Evolutionary conservation across 2,113 vertebrate species (phyloP).

Genomic region (Calyptommatus sinebrachiatus): DNA sequence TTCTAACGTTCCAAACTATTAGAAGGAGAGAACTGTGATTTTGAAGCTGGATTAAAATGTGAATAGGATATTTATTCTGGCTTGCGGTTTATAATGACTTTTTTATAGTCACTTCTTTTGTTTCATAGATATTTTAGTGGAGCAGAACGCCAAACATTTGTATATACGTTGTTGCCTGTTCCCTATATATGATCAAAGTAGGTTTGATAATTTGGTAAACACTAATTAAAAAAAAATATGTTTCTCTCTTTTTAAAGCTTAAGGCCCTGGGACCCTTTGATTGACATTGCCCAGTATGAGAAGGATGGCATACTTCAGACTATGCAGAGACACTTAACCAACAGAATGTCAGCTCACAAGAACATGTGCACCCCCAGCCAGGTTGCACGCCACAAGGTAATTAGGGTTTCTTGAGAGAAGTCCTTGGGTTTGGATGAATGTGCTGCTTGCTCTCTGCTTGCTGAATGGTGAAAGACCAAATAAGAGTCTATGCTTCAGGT

Average conservation of each 20-base stretch:
- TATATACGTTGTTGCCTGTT: background rate
- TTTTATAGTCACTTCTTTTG: background rate
- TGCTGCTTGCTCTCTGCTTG: background rate
- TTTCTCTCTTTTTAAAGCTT: slow-evolving; percentile 67
- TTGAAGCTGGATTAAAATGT: background rate
- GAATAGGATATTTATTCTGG: background rate
- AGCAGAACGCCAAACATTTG: background rate
- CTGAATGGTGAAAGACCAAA: background rate
- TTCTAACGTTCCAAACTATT: background rate
- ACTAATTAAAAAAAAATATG: slow-evolving; percentile 16
- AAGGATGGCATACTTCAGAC: slow-evolving; percentile 89
- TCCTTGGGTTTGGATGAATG: background rate
- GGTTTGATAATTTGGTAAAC: slow-evolving; percentile 18
- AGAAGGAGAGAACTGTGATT: background rate
- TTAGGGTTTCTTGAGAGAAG: background rate
- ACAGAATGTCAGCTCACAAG: slow-evolving; percentile 67
- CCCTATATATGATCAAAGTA: background rate
- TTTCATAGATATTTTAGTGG: background rate
- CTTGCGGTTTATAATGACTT: background rate
- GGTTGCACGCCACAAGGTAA: slow-evolving; percentile 77
- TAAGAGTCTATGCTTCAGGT: background rate
- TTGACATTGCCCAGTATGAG: slow-evolving; percentile 86
- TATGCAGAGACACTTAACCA: slow-evolving; percentile 70
- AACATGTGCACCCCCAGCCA: slow-evolving; percentile 77
- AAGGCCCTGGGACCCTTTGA: slow-evolving; percentile 85